Percentiles rank a stretch among this genome's conserved stretches.
Conservation (phyloP, 53 echinoderm and acorn worm genomes). For the Hippasteria phrygiana region DNA sequence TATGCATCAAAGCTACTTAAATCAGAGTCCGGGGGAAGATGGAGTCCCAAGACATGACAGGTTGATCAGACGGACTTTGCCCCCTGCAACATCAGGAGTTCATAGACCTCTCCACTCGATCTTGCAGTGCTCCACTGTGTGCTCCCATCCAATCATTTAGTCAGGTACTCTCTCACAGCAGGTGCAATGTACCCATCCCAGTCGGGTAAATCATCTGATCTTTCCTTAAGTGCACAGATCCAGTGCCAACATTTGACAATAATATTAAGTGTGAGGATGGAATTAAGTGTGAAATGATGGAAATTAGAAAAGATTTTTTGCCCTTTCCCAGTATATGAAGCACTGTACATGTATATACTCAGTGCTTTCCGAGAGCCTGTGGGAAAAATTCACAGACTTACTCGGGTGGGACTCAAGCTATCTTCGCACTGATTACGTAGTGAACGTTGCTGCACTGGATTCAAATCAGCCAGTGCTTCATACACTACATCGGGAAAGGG, state of each 20-base stretch:
- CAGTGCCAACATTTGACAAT: background rate
- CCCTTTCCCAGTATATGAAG: too few species aligned
- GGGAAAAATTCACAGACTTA: too few species aligned
- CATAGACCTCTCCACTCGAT: constrained; percentile 3
- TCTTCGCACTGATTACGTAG: too few species aligned
- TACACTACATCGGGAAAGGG: too few species aligned
- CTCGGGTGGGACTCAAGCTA: too few species aligned
- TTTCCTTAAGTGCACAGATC: background rate
- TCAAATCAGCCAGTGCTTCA: too few species aligned
- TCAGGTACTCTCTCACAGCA: background rate
- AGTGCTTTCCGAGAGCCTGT: too few species aligned
- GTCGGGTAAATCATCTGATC: background rate
- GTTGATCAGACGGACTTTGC: background rate
- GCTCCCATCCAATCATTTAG: background rate
- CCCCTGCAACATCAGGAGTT: background rate
- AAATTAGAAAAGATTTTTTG: too few species aligned
- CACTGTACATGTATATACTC: too few species aligned
- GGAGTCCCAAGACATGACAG: background rate
- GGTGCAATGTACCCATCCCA: background rate
- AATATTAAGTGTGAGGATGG: background rate
- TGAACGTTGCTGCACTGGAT: too few species aligned
- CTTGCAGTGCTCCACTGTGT: background rate
- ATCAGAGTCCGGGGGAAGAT: background rate
- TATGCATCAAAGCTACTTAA: constrained; percentile 1
- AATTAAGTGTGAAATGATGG: too few species aligned